Conservation (phyloP, 2,113 vertebrate species). For the Calyptommatus sinebrachiatus region DNA sequence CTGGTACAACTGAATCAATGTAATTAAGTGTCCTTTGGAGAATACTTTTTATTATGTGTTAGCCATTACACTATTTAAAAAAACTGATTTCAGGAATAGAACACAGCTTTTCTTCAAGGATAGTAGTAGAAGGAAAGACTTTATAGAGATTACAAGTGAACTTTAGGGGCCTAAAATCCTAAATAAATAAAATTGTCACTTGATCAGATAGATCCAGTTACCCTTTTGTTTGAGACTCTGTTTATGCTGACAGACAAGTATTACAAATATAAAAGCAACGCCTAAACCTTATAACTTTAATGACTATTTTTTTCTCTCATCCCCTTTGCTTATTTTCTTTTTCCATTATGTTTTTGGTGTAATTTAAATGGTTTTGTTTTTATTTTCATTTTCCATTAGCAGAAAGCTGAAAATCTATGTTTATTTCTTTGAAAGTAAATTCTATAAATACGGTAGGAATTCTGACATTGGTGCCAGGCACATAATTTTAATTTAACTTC, state of each 20-base stretch:
- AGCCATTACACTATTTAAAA: conserved; percentile 48
- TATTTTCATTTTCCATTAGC: not conserved
- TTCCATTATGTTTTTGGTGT: not conserved
- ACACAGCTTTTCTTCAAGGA: conserved; percentile 40
- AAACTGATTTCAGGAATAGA: conserved; percentile 43
- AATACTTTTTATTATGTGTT: conserved; percentile 59
- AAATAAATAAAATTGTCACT: conserved; percentile 37
- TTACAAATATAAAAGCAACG: not conserved
- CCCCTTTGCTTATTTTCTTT: not conserved
- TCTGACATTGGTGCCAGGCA: no score
- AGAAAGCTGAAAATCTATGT: not conserved
- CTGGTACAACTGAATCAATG: conserved; percentile 54
- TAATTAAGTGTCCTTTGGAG: conserved; percentile 64
- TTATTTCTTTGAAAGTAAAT: not conserved
- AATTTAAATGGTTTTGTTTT: not conserved
- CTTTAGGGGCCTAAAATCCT: conserved; percentile 44
- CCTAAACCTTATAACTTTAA: not conserved
- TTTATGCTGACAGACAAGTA: conserved; percentile 29
- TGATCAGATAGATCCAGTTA: conserved; percentile 28
- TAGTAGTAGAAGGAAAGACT: conserved; percentile 39
- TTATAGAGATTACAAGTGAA: conserved; percentile 41
- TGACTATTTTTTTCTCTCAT: not conserved
- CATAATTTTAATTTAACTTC: no score
- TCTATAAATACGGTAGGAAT: not conserved
- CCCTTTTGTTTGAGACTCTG: conserved; percentile 18